These are phyloP conservation scores for Cryptus armator DNA, from an alignment of 2,888 invertebrate species.

Conservation along the genomic window DNA sequence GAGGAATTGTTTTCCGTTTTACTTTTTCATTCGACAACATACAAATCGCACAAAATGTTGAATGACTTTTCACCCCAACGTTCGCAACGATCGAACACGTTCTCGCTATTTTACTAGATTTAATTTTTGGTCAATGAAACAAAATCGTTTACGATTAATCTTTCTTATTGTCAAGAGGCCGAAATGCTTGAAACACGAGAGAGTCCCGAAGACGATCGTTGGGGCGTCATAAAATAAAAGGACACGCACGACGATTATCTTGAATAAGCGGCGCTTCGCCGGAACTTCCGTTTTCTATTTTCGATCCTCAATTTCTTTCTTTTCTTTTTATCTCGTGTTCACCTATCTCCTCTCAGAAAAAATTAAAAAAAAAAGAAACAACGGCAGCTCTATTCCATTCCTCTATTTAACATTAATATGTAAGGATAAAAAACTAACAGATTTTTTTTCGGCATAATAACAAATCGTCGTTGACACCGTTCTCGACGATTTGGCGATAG, in stretches of 20 bases:
- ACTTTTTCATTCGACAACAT: too few species aligned
- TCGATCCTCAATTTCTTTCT: conserved; percentile 19
- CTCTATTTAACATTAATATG: conserved; percentile 81
- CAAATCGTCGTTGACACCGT: conserved; percentile 66
- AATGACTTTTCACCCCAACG: too few species aligned
- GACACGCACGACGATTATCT: conserved; percentile 48
- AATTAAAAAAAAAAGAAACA: conserved; percentile 76
- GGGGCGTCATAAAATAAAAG: conserved; percentile 38
- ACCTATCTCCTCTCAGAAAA: conserved; percentile 60
- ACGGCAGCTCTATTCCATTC: conserved; percentile 80
- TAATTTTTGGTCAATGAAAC: too few species aligned
- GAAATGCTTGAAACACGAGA: conserved; percentile 17
- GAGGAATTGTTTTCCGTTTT: too few species aligned
- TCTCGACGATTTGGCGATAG: conserved; percentile 55
- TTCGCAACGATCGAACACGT: too few species aligned
- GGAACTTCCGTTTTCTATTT: conserved; percentile 32
- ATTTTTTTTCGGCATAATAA: conserved; percentile 74
- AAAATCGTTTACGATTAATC: neutral
- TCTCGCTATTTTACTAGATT: too few species aligned
- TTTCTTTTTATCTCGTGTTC: conserved; percentile 33
- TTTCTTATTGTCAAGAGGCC: conserved; percentile 27
- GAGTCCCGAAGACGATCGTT: neutral
- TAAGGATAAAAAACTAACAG: conserved; percentile 83
- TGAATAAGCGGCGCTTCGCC: conserved; percentile 41
- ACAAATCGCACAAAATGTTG: too few species aligned